phyloP scores from a whole-genome alignment of 2,113 vertebrate species.

The Ophiodon elongatus region DNA sequence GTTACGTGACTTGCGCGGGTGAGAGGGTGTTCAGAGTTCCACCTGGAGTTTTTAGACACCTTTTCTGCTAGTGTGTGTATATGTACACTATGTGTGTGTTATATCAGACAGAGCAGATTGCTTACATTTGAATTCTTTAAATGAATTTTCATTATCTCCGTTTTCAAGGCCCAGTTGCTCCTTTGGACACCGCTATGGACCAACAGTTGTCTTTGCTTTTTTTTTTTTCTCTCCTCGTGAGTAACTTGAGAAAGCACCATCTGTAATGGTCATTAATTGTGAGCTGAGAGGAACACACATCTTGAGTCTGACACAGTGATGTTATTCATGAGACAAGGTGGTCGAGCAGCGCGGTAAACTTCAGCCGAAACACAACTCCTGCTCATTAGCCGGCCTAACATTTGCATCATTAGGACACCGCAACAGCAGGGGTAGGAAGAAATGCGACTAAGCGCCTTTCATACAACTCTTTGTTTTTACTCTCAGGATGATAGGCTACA shows the following conservation, averaged over 20 bases:
- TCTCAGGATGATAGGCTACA: slow-evolving; percentile 72
- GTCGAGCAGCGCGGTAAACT: slow-evolving; percentile 61
- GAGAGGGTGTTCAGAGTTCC: slow-evolving; percentile 31
- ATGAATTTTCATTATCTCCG: slow-evolving; percentile 58
- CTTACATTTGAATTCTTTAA: slow-evolving; percentile 58
- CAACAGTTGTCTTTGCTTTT: slow-evolving; percentile 22
- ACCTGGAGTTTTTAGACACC: slow-evolving; percentile 57
- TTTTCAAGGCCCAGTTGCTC: slow-evolving; percentile 25
- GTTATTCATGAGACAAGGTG: slow-evolving; percentile 80
- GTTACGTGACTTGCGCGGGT: slow-evolving; percentile 55
- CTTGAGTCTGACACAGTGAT: slow-evolving; percentile 63
- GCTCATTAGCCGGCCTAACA: slow-evolving; percentile 80
- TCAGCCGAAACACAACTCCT: slow-evolving; percentile 65
- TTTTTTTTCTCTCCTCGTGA: slow-evolving; percentile 14
- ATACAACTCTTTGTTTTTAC: slow-evolving; percentile 68
- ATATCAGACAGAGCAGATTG: slow-evolving; percentile 24
- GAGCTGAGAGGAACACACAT: slow-evolving; percentile 65
- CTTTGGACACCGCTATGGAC: slow-evolving; percentile 27
- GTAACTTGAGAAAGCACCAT: slow-evolving; percentile 74
- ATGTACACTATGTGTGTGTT: background rate
- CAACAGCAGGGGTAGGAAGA: slow-evolving; percentile 73
- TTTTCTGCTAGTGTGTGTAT: slow-evolving; percentile 1
- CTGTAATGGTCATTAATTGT: slow-evolving; percentile 76
- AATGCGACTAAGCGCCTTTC: slow-evolving; percentile 69
- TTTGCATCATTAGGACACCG: slow-evolving; percentile 77